phyloP scores from a whole-genome alignment of 2,888 invertebrate genomes.

The Scaptomyza caliginosa region DNA sequence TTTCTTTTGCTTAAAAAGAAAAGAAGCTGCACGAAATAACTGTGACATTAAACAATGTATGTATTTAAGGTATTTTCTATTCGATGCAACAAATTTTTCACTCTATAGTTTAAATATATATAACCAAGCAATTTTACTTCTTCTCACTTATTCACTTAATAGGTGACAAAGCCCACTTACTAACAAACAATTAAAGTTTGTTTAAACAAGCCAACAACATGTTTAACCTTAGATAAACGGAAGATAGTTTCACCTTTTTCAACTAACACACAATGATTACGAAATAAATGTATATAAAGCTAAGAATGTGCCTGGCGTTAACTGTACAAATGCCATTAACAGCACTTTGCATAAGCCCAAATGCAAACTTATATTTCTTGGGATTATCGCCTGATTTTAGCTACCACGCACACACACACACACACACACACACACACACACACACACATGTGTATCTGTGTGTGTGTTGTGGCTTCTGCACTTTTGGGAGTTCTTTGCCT shows the following conservation, averaged over 20 bases:
- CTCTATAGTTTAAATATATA: too few relatives aligned
- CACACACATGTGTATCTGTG: not conserved
- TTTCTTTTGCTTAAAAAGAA: constrained; percentile 23
- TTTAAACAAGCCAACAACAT: not conserved
- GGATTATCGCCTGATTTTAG: constrained; percentile 35
- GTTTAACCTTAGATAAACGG: not conserved
- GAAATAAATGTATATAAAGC: not conserved
- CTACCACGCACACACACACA: too few relatives aligned
- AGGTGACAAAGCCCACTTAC: not conserved
- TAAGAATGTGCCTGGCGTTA: constrained; percentile 5
- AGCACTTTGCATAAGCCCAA: constrained; percentile 39
- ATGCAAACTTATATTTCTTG: constrained; percentile 47
- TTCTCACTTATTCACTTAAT: too few relatives aligned
- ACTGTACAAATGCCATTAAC: constrained; percentile 38
- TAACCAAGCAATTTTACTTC: too few relatives aligned
- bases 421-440: too few relatives aligned
- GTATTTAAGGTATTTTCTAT: too few relatives aligned
- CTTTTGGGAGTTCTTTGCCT: constrained; percentile 11
- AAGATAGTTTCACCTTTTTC: not conserved
- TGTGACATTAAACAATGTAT: constrained; percentile 2
- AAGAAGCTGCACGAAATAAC: not conserved
- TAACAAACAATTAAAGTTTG: not conserved
- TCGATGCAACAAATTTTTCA: too few relatives aligned
- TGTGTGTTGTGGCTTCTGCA: not conserved
- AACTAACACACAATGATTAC: not conserved